Base-by-base conservation (phyloP, 1,140 invertebrate genomes). In the Eurosta solidaginis region DNA sequence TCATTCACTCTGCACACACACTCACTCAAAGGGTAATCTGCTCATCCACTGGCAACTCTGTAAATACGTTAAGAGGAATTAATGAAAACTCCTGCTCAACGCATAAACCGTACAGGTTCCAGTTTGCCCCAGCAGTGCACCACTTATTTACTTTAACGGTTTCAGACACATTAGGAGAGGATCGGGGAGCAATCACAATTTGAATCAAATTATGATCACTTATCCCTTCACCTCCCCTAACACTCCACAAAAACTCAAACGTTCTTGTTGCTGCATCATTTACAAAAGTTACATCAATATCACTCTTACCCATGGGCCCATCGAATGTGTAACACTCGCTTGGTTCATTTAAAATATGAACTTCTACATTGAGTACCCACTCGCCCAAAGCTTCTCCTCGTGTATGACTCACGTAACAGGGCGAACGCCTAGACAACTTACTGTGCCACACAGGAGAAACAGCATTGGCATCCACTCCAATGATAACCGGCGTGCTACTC, bases 291-390 rank as follows among this genome's bases (percentile, higher is more conserved):
- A 78, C 74, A 42, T 75, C 76, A 20, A 77, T 45, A 25, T 77
- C 76, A 73, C 63, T 73, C 9, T 29, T 5, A 4, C 63, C 63
- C 5, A 4, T 40, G 2, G 40, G 33, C 33, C 33, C n/a, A 44
- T 75, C 50, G 45, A 79, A 79, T n/a, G 78, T 73, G 45, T 74
- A 77, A 29, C 45, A 52, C 27, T 54, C 75, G 74, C 78, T 77
- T 10, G 78, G 75, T 45, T 77, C 74, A 20, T 77, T 79, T n/a
- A 79, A n/a, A 2, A 74, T 25, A 33, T 6, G 25, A 79, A n/a
- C 17, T 20, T 42, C 25, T 2, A 49, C 12, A 33, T 40, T 22
- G 4, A 50, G 10, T n/a, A 77, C 29, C 74, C 52, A 49, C 20
- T 77, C 76, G 36, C 29, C 17, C 14, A 78, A 47, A 20, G 29